A percentile compares a stretch with the other conserved stretches of the same genome.
These are phyloP conservation scores for Uria lomvia DNA, from an alignment of 2,113 vertebrate genomes.

Conservation along the genomic window DNA sequence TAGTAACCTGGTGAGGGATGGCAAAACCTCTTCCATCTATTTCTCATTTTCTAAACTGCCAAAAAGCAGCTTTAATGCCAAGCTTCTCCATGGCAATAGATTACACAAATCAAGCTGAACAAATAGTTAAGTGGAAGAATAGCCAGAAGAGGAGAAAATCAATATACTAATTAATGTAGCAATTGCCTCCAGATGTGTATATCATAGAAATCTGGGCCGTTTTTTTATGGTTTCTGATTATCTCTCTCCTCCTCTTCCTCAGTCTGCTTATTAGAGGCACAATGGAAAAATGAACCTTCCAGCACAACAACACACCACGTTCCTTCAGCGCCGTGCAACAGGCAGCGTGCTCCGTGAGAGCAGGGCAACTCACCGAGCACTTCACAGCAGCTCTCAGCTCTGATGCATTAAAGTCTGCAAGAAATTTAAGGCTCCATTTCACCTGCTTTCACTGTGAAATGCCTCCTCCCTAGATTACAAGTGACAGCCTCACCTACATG, in stretches of 20 bases:
- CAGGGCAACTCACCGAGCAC: background rate
- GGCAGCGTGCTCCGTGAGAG: accelerated
- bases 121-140: background rate
- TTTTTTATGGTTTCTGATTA: background rate
- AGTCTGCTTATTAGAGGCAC: background rate
- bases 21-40: background rate
- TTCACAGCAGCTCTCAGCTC: background rate
- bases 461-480: background rate
- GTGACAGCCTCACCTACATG: background rate
- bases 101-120: background rate
- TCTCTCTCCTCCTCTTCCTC: background rate
- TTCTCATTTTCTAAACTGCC: background rate
- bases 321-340: background rate
- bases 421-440: constrained; percentile 27
- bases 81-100: background rate
- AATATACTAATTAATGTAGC: background rate
- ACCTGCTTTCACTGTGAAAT: constrained; percentile 1
- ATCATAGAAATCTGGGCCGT: background rate
- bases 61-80: background rate
- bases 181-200: background rate
- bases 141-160: background rate
- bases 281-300: background rate
- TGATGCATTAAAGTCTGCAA: background rate
- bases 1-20: background rate
- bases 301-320: background rate